These are phyloP conservation scores for Oryctes rhinoceros DNA, from an alignment of 1,140 invertebrate genomes.

Conservation along the genomic window DNA sequence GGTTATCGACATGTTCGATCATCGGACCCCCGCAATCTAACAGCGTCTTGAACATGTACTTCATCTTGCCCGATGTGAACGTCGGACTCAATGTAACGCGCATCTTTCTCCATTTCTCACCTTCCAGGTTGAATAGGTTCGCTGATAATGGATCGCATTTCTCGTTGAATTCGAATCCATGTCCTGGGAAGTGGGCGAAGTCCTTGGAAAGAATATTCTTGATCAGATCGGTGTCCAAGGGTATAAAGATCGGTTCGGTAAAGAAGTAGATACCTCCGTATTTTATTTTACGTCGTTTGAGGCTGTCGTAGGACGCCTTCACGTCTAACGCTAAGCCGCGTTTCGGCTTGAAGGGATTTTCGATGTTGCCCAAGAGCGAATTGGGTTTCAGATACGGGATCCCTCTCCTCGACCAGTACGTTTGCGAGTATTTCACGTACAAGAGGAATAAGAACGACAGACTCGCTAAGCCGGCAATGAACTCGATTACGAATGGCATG, in stretches of 20 bases:
- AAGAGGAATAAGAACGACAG: background rate
- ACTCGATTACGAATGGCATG: background rate
- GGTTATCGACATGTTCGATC: background rate
- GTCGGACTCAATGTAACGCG: background rate
- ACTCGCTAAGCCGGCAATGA: background rate
- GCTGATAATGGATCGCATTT: background rate
- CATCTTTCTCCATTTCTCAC: background rate
- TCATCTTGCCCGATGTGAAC: background rate
- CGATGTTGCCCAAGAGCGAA: background rate
- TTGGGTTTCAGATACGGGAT: background rate
- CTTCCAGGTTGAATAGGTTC: background rate
- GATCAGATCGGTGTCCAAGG: background rate
- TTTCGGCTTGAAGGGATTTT: background rate
- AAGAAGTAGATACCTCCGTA: background rate
- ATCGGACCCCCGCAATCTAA: background rate
- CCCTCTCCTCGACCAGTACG: background rate
- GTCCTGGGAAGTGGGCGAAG: background rate
- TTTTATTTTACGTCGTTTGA: background rate
- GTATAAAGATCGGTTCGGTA: background rate
- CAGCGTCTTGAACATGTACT: conserved; percentile 17
- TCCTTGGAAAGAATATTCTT: background rate
- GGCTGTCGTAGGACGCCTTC: background rate
- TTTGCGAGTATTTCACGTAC: background rate
- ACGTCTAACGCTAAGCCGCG: background rate
- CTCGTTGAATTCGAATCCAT: background rate